phyloP scores from a whole-genome alignment of 2,888 invertebrate species.

The Diaprepes abbreviatus region DNA sequence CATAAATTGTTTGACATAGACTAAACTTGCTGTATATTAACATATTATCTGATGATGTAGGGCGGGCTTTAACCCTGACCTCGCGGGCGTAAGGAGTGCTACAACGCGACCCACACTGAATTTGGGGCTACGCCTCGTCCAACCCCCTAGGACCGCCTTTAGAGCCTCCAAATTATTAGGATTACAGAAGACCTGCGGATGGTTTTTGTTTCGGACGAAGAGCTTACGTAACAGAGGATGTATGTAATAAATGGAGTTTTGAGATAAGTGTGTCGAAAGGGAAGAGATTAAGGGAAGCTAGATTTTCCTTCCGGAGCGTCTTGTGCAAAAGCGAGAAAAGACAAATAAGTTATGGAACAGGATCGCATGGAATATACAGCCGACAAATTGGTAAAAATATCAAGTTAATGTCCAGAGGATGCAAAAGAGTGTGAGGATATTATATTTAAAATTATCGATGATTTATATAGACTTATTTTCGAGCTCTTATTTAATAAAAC shows the following conservation, averaged over 20 bases:
- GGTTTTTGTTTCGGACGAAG: not conserved
- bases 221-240: not conserved
- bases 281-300: not conserved
- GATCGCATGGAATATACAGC: not conserved
- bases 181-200: slow-evolving; percentile 23
- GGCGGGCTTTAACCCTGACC: slow-evolving; percentile 39
- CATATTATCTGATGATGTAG: slow-evolving; percentile 18
- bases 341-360: not conserved
- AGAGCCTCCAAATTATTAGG: slow-evolving; percentile 46
- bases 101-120: slow-evolving; percentile 43
- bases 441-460: too few relatives aligned
- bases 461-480: too few relatives aligned
- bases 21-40: too few relatives aligned
- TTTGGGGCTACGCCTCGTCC: slow-evolving; percentile 50
- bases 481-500: too few relatives aligned
- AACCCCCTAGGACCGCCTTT: slow-evolving; percentile 51
- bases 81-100: slow-evolving; percentile 41
- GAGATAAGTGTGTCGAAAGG: not conserved
- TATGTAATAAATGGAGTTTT: not conserved
- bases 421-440: too few relatives aligned
- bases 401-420: too few relatives aligned
- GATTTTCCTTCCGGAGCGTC: too few relatives aligned
- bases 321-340: not conserved
- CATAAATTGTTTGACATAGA: too few relatives aligned
- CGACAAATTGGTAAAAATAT: too few relatives aligned